These are phyloP conservation scores for Labrus mixtus DNA, from an alignment of 2,113 vertebrate species.

Conservation along the genomic window DNA sequence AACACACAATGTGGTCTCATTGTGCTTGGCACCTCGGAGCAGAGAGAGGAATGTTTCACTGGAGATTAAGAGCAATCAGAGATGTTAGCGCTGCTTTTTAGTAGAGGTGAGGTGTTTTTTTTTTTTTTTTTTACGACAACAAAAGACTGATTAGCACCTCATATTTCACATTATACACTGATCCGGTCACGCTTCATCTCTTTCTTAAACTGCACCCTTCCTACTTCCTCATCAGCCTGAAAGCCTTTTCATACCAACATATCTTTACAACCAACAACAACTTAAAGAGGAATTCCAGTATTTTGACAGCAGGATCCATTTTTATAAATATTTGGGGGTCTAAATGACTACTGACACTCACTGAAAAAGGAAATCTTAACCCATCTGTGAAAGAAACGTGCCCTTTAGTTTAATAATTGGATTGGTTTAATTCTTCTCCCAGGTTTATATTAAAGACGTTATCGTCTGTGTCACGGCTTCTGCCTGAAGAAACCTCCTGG, in stretches of 20 bases:
- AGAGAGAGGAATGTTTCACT: slow-evolving; percentile 56
- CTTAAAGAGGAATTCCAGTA: background rate
- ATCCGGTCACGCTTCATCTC: slow-evolving; percentile 1
- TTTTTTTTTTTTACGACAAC: background rate
- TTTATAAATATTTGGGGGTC: no score
- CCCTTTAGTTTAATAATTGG: no score
- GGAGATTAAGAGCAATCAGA: slow-evolving; percentile 34
- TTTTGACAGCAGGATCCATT: background rate
- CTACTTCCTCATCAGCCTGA: slow-evolving; percentile 20
- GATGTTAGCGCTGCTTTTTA: slow-evolving; percentile 11
- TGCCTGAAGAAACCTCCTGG: no score
- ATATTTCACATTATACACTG: slow-evolving; percentile 11
- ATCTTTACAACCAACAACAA: background rate
- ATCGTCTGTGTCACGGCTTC: background rate
- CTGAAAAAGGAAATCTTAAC: no score
- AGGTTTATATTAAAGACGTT: no score
- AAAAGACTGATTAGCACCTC: slow-evolving; percentile 39
- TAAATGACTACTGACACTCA: no score
- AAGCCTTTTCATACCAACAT: slow-evolving; percentile 13
- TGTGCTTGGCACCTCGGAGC: slow-evolving; percentile 56
- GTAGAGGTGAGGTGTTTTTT: background rate
- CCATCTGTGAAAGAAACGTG: no score
- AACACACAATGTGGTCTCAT: slow-evolving; percentile 49
- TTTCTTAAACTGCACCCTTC: background rate
- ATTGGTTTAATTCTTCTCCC: no score